Percentiles rank a stretch among this genome's conserved stretches.
These are phyloP conservation scores for Catostomus latipinnis DNA, from an alignment of 2,797 vertebrate genomes.

Conservation along the genomic window DNA sequence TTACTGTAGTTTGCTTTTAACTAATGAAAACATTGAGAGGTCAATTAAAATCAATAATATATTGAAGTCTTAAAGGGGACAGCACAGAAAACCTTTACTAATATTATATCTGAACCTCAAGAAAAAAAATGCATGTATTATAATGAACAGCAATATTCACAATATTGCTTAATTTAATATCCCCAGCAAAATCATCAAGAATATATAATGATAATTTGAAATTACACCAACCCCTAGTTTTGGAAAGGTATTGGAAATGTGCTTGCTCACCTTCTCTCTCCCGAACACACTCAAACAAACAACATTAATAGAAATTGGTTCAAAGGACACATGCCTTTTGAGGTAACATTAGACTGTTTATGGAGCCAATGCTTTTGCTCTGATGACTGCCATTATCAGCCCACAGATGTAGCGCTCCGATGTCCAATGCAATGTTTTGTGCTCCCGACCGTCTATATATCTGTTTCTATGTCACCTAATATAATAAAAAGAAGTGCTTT, in stretches of 20 bases:
- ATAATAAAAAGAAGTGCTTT: slow-evolving; percentile 30
- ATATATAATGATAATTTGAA: no score
- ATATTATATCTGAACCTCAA: no score
- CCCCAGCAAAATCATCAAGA: no score
- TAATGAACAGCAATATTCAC: no score
- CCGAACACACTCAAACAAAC: neutral
- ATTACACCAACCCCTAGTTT: no score
- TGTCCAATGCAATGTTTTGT: slow-evolving; percentile 3
- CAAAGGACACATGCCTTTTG: slow-evolving; percentile 39
- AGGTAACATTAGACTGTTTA: slow-evolving; percentile 31
- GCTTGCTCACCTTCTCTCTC: neutral
- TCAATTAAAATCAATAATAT: no score
- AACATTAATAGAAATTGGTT: slow-evolving; percentile 10
- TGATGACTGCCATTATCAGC: slow-evolving; percentile 16
- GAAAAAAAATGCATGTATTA: no score
- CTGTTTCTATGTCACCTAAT: slow-evolving; percentile 16
- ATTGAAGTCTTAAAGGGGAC: no score
- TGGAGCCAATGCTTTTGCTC: slow-evolving; percentile 32
- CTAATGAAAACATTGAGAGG: no score
- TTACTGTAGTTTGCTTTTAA: no score
- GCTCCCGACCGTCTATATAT: neutral
- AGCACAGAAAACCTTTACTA: no score
- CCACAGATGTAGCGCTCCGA: slow-evolving; percentile 37
- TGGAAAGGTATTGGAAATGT: slow-evolving; percentile 12
- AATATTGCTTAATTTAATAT: no score